A percentile compares a stretch with the other conserved stretches of the same genome.
These are phyloP conservation scores for Boulengeromyrus knoepffleri DNA, from an alignment of 2,113 vertebrate genomes.

Conservation along the genomic window DNA sequence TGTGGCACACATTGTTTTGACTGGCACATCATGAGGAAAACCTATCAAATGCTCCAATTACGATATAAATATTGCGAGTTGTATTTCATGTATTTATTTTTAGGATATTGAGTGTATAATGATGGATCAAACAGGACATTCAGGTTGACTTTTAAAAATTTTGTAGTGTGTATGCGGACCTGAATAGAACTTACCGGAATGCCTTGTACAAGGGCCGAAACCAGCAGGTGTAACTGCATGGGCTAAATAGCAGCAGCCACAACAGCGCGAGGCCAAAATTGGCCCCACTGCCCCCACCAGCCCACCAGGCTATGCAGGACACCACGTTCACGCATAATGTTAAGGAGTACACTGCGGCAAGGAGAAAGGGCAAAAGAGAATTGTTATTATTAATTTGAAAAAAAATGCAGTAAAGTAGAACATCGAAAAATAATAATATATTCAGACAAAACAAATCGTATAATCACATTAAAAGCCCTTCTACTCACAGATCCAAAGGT, in stretches of 20 bases:
- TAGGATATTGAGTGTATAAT: background rate
- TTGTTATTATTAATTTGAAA: background rate
- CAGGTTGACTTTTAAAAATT: background rate
- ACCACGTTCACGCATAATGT: constrained; percentile 95
- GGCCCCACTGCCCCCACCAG: constrained; percentile 87
- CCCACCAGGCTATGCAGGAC: constrained; percentile 97
- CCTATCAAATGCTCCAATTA: background rate
- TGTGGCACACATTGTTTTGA: background rate
- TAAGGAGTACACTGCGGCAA: constrained; percentile 88
- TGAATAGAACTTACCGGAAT: constrained; percentile 82
- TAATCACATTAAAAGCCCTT: background rate
- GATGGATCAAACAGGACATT: background rate
- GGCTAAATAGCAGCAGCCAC: constrained; percentile 98
- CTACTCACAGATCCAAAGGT: constrained; percentile 95
- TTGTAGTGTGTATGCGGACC: background rate
- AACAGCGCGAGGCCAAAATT: constrained; percentile 98
- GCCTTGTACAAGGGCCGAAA: constrained; percentile 99
- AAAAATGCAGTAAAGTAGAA: background rate
- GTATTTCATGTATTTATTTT: background rate
- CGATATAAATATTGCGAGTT: background rate
- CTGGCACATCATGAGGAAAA: background rate
- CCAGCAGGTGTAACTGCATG: constrained; percentile 99
- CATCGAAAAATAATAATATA: background rate
- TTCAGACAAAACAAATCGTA: background rate
- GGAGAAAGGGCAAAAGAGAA: constrained; percentile 14